A percentile compares a stretch with the other conserved stretches of the same genome.
Evolutionary conservation across 2,888 invertebrate genomes (phyloP).

Genomic region (Cremastobaeus sp.): DNA sequence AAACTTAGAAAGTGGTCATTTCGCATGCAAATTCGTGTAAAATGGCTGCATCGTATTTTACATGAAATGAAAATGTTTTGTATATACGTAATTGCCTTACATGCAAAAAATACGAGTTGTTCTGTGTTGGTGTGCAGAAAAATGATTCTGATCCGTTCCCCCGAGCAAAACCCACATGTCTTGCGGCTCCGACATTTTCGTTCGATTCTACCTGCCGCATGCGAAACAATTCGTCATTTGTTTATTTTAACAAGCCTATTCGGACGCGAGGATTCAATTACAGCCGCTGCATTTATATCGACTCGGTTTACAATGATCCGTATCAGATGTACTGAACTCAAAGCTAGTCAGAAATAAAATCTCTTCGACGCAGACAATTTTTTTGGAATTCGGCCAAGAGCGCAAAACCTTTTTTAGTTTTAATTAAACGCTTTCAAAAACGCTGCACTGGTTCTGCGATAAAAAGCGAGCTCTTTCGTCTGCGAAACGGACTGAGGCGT

Average conservation of each 20-base stretch:
- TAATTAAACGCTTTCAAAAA: constrained; percentile 25
- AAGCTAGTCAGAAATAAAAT: constrained; percentile 28
- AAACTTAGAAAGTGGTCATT: too few species aligned
- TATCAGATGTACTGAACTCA: constrained; percentile 35
- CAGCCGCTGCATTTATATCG: constrained; percentile 31
- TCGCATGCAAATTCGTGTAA: too few species aligned
- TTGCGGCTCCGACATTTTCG: constrained; percentile 5
- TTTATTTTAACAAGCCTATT: constrained; percentile 33
- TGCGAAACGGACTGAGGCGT: too few species aligned
- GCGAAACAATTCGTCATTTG: constrained; percentile 36
- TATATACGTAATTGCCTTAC: too few species aligned
- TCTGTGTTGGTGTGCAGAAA: too few species aligned
- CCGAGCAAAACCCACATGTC: too few species aligned
- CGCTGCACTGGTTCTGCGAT: too few species aligned
- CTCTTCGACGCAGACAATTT: constrained; percentile 36
- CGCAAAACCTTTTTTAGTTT: constrained; percentile 26
- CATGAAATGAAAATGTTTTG: too few species aligned
- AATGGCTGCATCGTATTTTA: too few species aligned
- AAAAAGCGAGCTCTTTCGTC: too few species aligned
- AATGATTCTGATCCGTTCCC: too few species aligned
- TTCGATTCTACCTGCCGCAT: neutral
- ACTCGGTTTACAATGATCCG: constrained; percentile 43
- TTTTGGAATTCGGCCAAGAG: constrained; percentile 18
- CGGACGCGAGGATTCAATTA: constrained; percentile 26
- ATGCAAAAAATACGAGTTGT: too few species aligned